Conservation (phyloP, 2,888 invertebrate species). For the Nomada fucata region DNA sequence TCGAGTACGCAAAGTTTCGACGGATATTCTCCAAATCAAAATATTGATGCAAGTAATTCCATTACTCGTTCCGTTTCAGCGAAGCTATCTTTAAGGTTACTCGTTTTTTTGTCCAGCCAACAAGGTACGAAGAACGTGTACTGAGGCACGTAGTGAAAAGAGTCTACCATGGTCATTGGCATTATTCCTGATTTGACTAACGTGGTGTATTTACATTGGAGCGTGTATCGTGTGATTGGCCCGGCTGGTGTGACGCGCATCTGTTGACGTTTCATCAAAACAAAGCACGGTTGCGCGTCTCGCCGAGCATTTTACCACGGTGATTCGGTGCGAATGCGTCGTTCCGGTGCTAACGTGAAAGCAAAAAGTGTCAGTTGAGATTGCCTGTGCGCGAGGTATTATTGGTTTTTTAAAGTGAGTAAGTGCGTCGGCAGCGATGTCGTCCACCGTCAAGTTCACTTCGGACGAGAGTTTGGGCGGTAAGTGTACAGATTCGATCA, state of each 20-base stretch:
- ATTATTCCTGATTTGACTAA: slow-evolving; percentile 53
- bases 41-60: not conserved
- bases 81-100: not conserved
- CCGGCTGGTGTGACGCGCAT: slow-evolving; percentile 69
- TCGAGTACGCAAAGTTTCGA: not conserved
- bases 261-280: slow-evolving; percentile 82
- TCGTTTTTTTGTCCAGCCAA: not conserved
- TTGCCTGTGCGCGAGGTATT: slow-evolving; percentile 14
- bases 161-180: slow-evolving; percentile 27
- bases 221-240: slow-evolving; percentile 71
- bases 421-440: slow-evolving; percentile 68
- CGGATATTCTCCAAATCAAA: not conserved
- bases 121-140: not conserved
- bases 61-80: not conserved
- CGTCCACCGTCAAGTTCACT: slow-evolving; percentile 77
- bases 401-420: slow-evolving; percentile 37
- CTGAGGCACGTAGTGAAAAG: slow-evolving; percentile 47
- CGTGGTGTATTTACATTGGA: slow-evolving; percentile 71
- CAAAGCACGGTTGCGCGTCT: slow-evolving; percentile 78
- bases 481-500: slow-evolving; percentile 70
- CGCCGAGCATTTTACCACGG: slow-evolving; percentile 74
- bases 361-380: slow-evolving; percentile 21
- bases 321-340: slow-evolving; percentile 73
- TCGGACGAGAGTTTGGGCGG: slow-evolving; percentile 80
- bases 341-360: slow-evolving; percentile 33